These are phyloP conservation scores for Sipha flava DNA, from an alignment of 1,140 invertebrate genomes.

Conservation along the genomic window DNA sequence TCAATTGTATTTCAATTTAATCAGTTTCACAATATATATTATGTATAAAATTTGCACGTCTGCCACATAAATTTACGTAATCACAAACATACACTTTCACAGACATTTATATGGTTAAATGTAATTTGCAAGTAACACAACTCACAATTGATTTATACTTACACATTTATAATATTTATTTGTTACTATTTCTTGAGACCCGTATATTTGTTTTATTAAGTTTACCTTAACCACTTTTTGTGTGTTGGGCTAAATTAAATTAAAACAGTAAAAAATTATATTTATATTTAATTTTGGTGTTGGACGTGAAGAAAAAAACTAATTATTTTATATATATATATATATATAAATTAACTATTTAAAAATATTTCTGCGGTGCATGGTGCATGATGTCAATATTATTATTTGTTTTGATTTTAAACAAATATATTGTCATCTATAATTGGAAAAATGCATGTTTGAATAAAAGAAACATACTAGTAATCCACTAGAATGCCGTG, in stretches of 20 bases:
- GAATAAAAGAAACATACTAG: no score
- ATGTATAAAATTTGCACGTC: not conserved
- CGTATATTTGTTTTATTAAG: not conserved
- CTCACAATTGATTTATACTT: not conserved
- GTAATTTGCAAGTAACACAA: not conserved
- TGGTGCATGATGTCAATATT: not conserved
- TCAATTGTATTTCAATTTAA: not conserved
- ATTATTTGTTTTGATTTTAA: not conserved
- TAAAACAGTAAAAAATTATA: not conserved
- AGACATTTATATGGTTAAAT: not conserved
- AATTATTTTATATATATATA: not conserved
- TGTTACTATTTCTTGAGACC: not conserved
- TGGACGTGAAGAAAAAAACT: not conserved
- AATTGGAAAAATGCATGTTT: no score
- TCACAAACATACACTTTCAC: no score
- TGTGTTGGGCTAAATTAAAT: not conserved
- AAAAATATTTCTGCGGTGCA: not conserved
- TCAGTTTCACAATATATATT: not conserved
- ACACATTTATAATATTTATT: constrained; percentile 8
- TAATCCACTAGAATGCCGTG: no score
- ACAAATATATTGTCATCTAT: no score
- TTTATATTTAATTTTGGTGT: not conserved
- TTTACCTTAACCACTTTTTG: not conserved
- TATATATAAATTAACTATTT: not conserved
- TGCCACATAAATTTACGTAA: no score